A percentile compares a stretch with the other conserved stretches of the same genome.
Conservation (phyloP, 2,888 invertebrate species). For the Chaitophorus viminalis region DNA sequence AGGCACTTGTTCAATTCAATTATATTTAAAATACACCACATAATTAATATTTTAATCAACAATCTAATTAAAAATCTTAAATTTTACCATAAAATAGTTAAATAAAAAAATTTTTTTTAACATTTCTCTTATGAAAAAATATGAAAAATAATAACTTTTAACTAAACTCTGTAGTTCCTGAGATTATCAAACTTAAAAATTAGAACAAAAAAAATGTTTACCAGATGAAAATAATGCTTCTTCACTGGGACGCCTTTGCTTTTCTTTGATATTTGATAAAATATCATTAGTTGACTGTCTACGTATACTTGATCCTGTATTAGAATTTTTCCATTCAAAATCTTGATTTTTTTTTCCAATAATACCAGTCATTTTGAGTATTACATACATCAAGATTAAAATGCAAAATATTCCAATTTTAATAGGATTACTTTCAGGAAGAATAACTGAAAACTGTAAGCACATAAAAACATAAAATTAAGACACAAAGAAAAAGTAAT, state of each 20-base stretch:
- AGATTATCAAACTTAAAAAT: not conserved
- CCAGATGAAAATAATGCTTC: conserved; percentile 69
- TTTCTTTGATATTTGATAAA: conserved; percentile 69
- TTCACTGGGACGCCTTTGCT: conserved; percentile 79
- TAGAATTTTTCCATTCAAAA: conserved; percentile 63
- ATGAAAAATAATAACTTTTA: no score
- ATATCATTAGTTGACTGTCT: conserved; percentile 72
- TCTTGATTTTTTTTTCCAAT: conserved; percentile 37
- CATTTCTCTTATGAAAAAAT: no score
- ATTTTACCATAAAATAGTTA: no score
- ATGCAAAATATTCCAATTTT: conserved; percentile 44
- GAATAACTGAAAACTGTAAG: conserved; percentile 50
- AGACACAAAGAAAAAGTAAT: not conserved
- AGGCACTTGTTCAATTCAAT: no score
- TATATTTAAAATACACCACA: no score
- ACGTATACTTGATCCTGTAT: conserved; percentile 55
- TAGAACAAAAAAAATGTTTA: conserved; percentile 49
- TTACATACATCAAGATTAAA: conserved; percentile 9
- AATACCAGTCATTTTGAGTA: conserved; percentile 23
- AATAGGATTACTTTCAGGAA: conserved; percentile 43
- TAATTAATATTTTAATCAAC: no score
- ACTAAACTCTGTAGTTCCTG: not conserved
- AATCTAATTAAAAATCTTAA: no score
- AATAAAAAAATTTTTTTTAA: no score
- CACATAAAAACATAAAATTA: not conserved